A percentile compares a stretch with the other conserved stretches of the same genome.
Evolutionary conservation across 1,140 invertebrate species (phyloP).

Genomic region (Platyscapa corneri): DNA sequence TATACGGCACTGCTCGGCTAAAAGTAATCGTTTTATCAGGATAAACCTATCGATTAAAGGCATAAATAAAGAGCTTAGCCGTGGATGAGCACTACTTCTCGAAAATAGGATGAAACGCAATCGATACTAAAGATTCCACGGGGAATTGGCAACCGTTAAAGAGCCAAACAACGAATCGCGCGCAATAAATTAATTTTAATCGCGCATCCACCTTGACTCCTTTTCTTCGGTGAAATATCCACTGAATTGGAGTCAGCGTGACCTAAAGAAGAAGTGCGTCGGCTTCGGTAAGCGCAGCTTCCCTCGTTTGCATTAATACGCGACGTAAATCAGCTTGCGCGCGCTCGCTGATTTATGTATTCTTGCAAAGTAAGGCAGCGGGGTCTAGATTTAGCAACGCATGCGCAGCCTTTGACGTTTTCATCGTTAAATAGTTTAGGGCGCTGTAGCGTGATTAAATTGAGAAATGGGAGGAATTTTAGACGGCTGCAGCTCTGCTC

Average conservation of each 20-base stretch:
- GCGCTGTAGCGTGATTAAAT: background rate
- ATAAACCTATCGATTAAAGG: background rate
- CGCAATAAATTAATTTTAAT: background rate
- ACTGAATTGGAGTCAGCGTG: background rate
- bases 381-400: background rate
- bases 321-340: background rate
- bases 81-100: background rate
- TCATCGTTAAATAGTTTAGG: background rate
- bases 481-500: background rate
- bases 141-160: background rate
- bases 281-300: background rate
- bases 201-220: background rate
- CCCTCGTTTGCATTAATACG: background rate
- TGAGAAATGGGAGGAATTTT: background rate
- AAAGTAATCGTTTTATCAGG: background rate
- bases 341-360: background rate
- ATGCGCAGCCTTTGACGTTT: conserved; percentile 1
- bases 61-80: background rate
- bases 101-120: background rate
- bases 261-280: background rate
- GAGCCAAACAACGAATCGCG: background rate
- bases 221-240: background rate
- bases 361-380: background rate
- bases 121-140: background rate
- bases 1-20: no score